These are phyloP conservation scores for Lophius americanus DNA, from an alignment of 2,797 vertebrate species.

Conservation along the genomic window DNA sequence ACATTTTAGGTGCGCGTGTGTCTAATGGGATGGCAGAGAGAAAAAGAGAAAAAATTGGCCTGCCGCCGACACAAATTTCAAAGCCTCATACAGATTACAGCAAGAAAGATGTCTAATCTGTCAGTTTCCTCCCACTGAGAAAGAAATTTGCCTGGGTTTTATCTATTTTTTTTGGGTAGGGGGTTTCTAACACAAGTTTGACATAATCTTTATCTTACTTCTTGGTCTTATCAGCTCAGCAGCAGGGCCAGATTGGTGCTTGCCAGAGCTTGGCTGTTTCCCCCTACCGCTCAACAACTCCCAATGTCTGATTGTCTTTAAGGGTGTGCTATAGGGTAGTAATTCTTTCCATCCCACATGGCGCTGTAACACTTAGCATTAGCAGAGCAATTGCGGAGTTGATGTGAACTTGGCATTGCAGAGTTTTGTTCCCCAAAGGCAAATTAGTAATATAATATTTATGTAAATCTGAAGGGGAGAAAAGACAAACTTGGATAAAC, in stretches of 20 bases:
- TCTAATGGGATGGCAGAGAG: constrained; percentile 22
- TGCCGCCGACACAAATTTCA: constrained; percentile 64
- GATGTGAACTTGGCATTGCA: constrained; percentile 63
- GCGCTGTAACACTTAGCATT: constrained; percentile 65
- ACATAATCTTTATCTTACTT: constrained; percentile 75
- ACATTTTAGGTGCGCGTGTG: constrained; percentile 17
- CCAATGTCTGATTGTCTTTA: constrained; percentile 73
- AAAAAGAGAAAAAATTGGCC: constrained; percentile 46
- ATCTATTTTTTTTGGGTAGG: constrained; percentile 23
- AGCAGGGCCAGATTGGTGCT: constrained; percentile 68
- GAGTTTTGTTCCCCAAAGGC: constrained; percentile 37
- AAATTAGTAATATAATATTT: constrained; percentile 35
- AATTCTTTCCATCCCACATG: constrained; percentile 75
- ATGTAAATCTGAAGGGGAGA: constrained; percentile 19
- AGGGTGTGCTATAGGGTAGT: constrained; percentile 60
- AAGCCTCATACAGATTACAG: constrained; percentile 72
- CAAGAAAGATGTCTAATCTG: constrained; percentile 70
- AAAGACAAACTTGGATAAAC: not conserved
- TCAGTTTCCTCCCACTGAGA: constrained; percentile 74
- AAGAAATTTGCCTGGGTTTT: constrained; percentile 65
- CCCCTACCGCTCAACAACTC: constrained; percentile 45
- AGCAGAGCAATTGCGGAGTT: constrained; percentile 60
- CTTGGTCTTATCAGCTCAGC: constrained; percentile 71
- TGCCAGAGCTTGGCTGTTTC: constrained; percentile 65
- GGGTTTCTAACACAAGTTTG: constrained; percentile 59